Percentiles rank a stretch among this genome's conserved stretches.
Conservation (phyloP, 2,888 invertebrate species). For the Diarsia brunnea region DNA sequence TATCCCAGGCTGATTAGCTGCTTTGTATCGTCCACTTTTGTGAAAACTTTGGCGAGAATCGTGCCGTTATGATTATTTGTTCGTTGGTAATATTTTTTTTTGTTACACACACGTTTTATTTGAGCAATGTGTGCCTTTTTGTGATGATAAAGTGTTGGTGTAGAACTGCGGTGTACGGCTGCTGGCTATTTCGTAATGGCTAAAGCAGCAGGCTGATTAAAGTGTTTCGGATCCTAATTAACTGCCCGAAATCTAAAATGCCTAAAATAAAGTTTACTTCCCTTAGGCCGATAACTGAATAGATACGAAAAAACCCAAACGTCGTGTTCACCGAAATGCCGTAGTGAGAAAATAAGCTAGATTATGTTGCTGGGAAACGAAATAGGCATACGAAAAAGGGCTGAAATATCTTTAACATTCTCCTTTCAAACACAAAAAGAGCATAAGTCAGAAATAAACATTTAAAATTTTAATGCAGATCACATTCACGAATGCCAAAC, state of each 20-base stretch:
- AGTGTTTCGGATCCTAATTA: background rate
- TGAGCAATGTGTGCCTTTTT: constrained; percentile 47
- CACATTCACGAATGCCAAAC: constrained; percentile 36
- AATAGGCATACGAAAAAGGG: no score
- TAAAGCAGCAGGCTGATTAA: background rate
- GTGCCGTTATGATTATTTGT: constrained; percentile 74
- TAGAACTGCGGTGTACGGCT: background rate
- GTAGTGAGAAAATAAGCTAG: background rate
- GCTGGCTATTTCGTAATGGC: background rate
- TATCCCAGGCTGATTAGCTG: constrained; percentile 87
- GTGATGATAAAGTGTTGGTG: constrained; percentile 23
- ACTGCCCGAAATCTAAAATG: background rate
- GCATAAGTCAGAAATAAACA: constrained; percentile 15
- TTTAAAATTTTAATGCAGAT: constrained; percentile 25
- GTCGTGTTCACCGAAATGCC: background rate
- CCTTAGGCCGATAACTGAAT: background rate
- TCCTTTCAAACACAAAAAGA: background rate
- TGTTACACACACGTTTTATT: constrained; percentile 58
- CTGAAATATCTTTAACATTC: background rate
- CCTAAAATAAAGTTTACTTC: background rate
- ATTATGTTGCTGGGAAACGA: no score
- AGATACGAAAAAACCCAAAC: background rate
- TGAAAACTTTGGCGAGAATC: constrained; percentile 73
- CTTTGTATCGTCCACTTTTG: constrained; percentile 86
- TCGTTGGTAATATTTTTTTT: constrained; percentile 58